phyloP scores from a whole-genome alignment of 1,140 invertebrate genomes.

The Argopecten irradians region DNA sequence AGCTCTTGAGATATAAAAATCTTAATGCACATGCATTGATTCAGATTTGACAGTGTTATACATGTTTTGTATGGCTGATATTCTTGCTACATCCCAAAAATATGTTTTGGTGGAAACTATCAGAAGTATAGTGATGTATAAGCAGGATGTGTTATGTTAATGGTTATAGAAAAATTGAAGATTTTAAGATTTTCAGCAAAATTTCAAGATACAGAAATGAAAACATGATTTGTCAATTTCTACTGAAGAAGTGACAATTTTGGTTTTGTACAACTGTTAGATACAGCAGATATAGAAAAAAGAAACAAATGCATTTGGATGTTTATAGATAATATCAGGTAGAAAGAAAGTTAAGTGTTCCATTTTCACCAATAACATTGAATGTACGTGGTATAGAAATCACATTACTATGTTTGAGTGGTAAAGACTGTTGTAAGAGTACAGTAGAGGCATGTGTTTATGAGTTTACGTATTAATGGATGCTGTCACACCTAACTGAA shows the following conservation, averaged over 20 bases:
- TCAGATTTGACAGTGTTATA: not conserved
- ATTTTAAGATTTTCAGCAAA: not conserved
- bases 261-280: not conserved
- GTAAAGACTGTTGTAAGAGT: too few species aligned
- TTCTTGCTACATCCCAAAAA: not conserved
- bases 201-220: not conserved
- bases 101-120: not conserved
- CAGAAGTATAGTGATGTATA: not conserved
- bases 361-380: too few species aligned
- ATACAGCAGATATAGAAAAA: not conserved
- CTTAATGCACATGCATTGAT: not conserved
- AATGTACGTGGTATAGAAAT: too few species aligned
- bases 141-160: not conserved
- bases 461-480: too few species aligned
- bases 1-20: not conserved
- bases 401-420: too few species aligned
- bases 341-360: too few species aligned
- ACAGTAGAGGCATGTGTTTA: too few species aligned
- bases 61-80: too few species aligned
- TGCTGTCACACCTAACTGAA: not conserved
- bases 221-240: not conserved
- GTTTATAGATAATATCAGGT: not conserved
- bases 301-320: too few species aligned
- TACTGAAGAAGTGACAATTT: not conserved
- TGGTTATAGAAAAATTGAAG: not conserved